Evolutionary conservation across 2,113 vertebrate genomes (phyloP), one percentile per base, ranked within the genome.

Genomic region (Austrofundulus limnaeus): DNA sequence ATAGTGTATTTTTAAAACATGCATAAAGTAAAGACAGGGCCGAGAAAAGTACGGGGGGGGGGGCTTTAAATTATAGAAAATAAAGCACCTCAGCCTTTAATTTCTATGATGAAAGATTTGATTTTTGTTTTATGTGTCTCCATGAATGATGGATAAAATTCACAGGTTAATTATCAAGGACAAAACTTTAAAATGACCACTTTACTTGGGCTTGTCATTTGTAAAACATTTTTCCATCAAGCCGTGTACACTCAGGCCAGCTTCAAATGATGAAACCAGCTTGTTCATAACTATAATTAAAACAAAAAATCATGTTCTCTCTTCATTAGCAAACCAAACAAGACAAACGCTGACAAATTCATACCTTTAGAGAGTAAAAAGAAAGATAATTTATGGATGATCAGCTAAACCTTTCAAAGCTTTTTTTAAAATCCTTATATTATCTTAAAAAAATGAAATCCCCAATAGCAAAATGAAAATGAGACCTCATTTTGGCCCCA

Each of bases 351-450:
- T 28, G 23, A 43, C 34, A 34, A 20, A 54, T 54, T 38, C 14
- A n/a, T 20, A 25, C n/a, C 31, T 54, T 20, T 11, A 54, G 31
- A 49, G 21, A 34, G 17, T 11, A 31, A 14, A 70, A 81, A 49
- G 16, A 51, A 56, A 11, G 48, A 4, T 78, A 74, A 84, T 78
- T 78, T 72, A 78, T 70, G 68, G 72, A 14, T 16, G 58, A 74
- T 83, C 75, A 78, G 72, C 75, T 66, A 55, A 74, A 78, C 41
- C 50, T 51, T 60, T 37, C 28, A 47, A 64, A 63, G 78, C 45
- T 64, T 72, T 80, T 72, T 56, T 72, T 28, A 4, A 4, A 3
- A 4, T 28, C 25, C 66, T 67, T 61, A 73, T 79, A 61, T 72
- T 72, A 31, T 70, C 5, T 11, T 57, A 34, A 34, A 34, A 34